Base-by-base conservation (phyloP, 2,113 vertebrate species). In the Catagonus wagneri region DNA sequence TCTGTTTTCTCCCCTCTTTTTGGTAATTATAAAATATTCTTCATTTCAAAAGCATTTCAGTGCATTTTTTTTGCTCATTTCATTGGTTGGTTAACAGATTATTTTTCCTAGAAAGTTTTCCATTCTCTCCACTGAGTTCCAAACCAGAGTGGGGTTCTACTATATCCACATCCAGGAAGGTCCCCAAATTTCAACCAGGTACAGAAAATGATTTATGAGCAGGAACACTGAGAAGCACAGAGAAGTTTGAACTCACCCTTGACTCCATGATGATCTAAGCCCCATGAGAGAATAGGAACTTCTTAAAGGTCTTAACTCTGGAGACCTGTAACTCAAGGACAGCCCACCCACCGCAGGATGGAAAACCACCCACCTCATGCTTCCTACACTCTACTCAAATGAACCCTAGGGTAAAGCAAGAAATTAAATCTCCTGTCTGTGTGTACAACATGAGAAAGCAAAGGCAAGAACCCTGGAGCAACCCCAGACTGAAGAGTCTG, bases 41-140 rank as follows among this genome's bases (percentile, higher is more conserved):
- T 80, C 29, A 83, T 81, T 95, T 94, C 39, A 85, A 90, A 92
- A 86, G 25, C 20, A 81, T 10, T 68, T 85, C 78, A 27, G 63
- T 36, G 34, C 9, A 32, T 19, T 69, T 15, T 84, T 76, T 0
- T 87, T 25, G 14, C 69, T 95, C 34, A 74, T 75, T 93, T n/a
- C 63, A 80, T 32, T 22, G 1, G 50, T 52, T 56, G 20, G 6
- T 56, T 83, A 4, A 17, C 23, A 76, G 4, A 27, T 85, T 34
- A 2, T 74, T 92, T 80, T 83, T 56, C 78, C 69, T 32, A 25
- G 34, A 25, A 78, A 11, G 54, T 68, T 79, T 54, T 74, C 19
- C 58, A 29, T 34, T 88, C 29, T 36, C 29, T 27, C 63, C 20
- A 68, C 0, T 29, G 36, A 72, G 44, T 52, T 23, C 22, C 72